A percentile compares a stretch with the other conserved stretches of the same genome.
Evolutionary conservation across 1,140 invertebrate species (phyloP).

Genomic region (Euglossa dilemma): DNA sequence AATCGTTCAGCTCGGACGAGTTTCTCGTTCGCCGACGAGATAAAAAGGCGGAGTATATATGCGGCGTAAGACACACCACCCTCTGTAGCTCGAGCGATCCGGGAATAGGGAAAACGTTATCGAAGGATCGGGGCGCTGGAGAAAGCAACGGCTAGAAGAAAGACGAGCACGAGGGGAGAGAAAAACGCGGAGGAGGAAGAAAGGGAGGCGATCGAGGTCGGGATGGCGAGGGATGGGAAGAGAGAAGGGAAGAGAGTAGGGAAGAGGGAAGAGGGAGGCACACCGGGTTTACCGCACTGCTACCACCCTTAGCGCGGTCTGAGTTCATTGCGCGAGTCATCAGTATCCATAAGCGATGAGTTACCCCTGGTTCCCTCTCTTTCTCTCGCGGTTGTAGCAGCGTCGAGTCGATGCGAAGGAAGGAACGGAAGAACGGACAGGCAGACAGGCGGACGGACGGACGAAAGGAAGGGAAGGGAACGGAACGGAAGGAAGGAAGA

Average conservation of each 20-base stretch:
- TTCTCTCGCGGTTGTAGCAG: conserved; percentile 8
- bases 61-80: conserved; percentile 31
- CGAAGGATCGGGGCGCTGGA: conserved; percentile 68
- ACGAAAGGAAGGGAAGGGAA: too few species aligned
- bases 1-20: conserved; percentile 41
- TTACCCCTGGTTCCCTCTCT: conserved; percentile 72
- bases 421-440: conserved; percentile 8
- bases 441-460: not conserved
- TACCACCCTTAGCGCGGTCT: conserved; percentile 73
- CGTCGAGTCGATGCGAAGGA: conserved; percentile 30
- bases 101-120: conserved; percentile 77
- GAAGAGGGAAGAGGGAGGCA: conserved; percentile 63
- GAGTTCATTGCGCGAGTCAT: conserved; percentile 83
- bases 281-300: conserved; percentile 66
- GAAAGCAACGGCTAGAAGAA: conserved; percentile 24
- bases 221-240: conserved; percentile 44
- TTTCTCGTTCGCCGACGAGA: not conserved
- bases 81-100: not conserved
- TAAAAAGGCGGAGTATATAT: conserved; percentile 38
- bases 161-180: conserved; percentile 43
- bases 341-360: conserved; percentile 83
- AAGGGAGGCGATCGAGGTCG: not conserved
- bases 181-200: conserved; percentile 27
- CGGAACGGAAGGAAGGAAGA: not conserved
- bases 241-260: conserved; percentile 19